Evolutionary conservation across 2,797 vertebrate genomes (phyloP).

Genomic region (Typhlichthys subterraneus): DNA sequence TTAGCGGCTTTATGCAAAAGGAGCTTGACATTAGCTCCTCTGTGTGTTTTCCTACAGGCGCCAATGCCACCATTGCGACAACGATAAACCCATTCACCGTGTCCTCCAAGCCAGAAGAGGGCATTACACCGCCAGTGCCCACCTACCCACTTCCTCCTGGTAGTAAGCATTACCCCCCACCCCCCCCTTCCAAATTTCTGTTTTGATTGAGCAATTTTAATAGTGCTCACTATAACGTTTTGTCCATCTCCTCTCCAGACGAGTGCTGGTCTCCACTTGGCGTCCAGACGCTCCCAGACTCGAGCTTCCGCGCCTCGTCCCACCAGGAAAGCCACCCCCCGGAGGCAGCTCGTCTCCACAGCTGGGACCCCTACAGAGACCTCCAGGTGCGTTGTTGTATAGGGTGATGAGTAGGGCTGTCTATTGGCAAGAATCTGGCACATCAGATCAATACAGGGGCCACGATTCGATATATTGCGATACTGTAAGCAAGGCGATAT

Average conservation of each 20-base stretch:
- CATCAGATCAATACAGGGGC: background rate
- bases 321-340: conserved; percentile 70
- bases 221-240: no score
- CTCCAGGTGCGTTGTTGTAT: conserved; percentile 58
- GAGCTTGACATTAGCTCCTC: background rate
- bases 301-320: conserved; percentile 77
- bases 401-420: no score
- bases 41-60: conserved; percentile 39
- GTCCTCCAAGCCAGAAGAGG: conserved; percentile 54
- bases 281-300: conserved; percentile 69
- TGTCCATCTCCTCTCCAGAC: conserved; percentile 59
- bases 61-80: conserved; percentile 41
- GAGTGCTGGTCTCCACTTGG: conserved; percentile 84
- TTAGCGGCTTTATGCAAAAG: no score
- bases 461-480: no score
- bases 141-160: conserved; percentile 77
- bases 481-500: no score
- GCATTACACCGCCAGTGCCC: conserved; percentile 58
- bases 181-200: no score
- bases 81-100: conserved; percentile 48
- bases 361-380: conserved; percentile 43
- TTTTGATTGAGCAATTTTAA: no score
- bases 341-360: conserved; percentile 64
- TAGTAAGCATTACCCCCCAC: conserved; percentile 52
- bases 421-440: no score